These are phyloP conservation scores for Pseudococcus jackbeardsleyi DNA, from an alignment of 2,888 invertebrate species.

Conservation along the genomic window DNA sequence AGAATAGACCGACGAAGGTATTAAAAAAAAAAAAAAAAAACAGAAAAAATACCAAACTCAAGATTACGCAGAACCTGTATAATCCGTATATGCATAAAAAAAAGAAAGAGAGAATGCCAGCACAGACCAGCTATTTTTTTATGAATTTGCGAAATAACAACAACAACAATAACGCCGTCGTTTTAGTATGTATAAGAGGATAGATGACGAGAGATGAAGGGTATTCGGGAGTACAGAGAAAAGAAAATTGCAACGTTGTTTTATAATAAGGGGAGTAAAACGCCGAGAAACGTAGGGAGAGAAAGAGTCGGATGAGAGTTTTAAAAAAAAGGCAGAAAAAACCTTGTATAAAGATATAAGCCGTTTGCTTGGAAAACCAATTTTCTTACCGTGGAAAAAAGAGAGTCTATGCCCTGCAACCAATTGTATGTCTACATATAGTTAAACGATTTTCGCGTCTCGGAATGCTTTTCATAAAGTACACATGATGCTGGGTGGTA, in stretches of 20 bases:
- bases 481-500: conserved; percentile 6
- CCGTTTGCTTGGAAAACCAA: conserved; percentile 63
- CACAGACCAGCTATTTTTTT: conserved; percentile 43
- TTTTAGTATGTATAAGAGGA: background rate
- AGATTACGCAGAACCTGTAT: background rate
- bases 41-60: too few species aligned
- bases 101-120: background rate
- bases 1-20: too few species aligned
- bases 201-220: background rate
- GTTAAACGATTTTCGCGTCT: conserved; percentile 65
- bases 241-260: conserved; percentile 59
- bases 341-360: conserved; percentile 58
- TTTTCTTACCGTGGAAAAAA: conserved; percentile 60
- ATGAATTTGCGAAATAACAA: conserved; percentile 62
- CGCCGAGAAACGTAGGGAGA: background rate
- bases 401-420: conserved; percentile 63
- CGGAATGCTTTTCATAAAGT: conserved; percentile 64
- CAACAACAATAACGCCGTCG: background rate
- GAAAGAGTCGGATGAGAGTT: background rate
- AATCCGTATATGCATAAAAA: background rate
- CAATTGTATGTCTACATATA: conserved; percentile 65
- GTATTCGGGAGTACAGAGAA: conserved; percentile 1
- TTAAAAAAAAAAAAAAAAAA: too few species aligned
- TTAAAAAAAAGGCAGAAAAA: background rate
- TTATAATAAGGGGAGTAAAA: conserved; percentile 35